Percentiles rank a stretch among this genome's conserved stretches.
phyloP scores from a whole-genome alignment of 2,113 vertebrate species.

The Mus pahari region DNA sequence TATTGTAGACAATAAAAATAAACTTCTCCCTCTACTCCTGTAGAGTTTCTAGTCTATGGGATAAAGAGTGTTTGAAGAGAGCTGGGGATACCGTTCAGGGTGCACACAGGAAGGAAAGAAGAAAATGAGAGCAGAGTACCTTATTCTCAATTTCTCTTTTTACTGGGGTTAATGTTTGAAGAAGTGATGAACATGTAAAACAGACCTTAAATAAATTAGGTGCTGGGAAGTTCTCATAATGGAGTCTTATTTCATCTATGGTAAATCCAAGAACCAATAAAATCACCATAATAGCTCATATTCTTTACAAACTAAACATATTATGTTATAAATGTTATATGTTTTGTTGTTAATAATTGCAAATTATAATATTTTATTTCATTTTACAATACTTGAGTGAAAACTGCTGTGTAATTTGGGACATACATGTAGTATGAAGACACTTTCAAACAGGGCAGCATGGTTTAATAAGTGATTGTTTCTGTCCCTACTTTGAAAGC shows the following conservation, averaged over 20 bases:
- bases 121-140: not conserved
- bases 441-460: not conserved
- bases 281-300: constrained; percentile 31
- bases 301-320: constrained; percentile 26
- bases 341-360: constrained; percentile 39
- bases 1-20: constrained; percentile 23
- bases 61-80: not conserved
- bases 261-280: constrained; percentile 57
- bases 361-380: not conserved
- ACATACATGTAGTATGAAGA: not conserved
- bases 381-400: constrained; percentile 1
- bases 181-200: not conserved
- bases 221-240: constrained; percentile 48
- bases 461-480: constrained; percentile 20
- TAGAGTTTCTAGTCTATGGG: not conserved
- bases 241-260: constrained; percentile 44
- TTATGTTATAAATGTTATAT: not conserved
- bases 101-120: not conserved
- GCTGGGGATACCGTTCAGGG: not conserved
- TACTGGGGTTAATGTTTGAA: constrained; percentile 33
- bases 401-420: not conserved
- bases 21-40: not conserved
- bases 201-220: constrained; percentile 16
- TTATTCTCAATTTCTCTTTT: constrained; percentile 9
- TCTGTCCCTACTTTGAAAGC: not conserved